Evolutionary conservation across 2,888 invertebrate species (phyloP), one percentile per base, ranked within the genome.

Genomic region (Trissolcus brochymenae): DNA sequence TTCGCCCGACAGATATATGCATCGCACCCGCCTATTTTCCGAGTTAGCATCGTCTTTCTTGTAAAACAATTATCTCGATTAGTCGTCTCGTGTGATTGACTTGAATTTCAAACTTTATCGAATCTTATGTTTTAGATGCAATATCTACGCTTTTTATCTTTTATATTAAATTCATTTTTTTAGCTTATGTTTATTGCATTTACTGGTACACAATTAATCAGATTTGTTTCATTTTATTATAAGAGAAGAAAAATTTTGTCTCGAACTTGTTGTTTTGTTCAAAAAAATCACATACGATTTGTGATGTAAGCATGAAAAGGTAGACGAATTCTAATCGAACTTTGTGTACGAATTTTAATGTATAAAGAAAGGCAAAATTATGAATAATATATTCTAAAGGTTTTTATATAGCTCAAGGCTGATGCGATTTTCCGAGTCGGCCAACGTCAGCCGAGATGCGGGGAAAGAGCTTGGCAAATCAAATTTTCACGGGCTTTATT

Each of bases 401-500:
- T 75, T 67, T 62, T 29, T 7, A 29, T 57, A 62, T 56, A 67
- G 17, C 56, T 50, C 29, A 61, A 68, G 66, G 62, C 62, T 65
- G 55, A 66, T 53, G 59, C 57, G 67, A 80, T 79, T 80, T 77
- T 56, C 54, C 50, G 60, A 79, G 70, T 77, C 67, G 76, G 43
- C 55, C 68, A 59, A 40, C 40, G 68, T 64, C 70, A 65, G 78
- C 65, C 60, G 79, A 64, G 79, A 72, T 75, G 80, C 77, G 71
- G 83, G 83, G 85, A 86, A 87, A 87, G 86, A 87, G 87, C 87
- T 83, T 82, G 84, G 81, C 82, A 86, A 87, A 87, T 87, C 84
- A 82, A 86, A 87, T 87, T 87, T 82, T 68, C 81, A 81, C 82
- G 79, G 86, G 86, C 85, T 87, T 87, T 87, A 87, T 87, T 87